Conservation (phyloP, 2,888 invertebrate genomes). For the Belgica antarctica region DNA sequence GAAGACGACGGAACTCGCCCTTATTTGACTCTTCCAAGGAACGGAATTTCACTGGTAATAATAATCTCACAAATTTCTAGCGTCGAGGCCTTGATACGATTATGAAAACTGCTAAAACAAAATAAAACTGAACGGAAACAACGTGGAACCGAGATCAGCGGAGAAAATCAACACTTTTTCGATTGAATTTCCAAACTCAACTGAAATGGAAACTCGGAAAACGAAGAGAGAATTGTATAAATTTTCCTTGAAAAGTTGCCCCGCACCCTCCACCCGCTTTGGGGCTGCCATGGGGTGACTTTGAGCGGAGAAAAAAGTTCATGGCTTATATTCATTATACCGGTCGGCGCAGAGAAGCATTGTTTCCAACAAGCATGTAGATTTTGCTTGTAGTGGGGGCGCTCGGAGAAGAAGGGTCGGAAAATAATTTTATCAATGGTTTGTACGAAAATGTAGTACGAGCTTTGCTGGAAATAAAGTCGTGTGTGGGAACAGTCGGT, state of each 20-base stretch:
- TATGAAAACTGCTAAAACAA: background rate
- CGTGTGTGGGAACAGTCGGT: too few species aligned
- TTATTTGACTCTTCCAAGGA: too few species aligned
- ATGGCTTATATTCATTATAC: constrained; percentile 7
- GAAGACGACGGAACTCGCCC: background rate
- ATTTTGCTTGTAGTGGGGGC: too few species aligned
- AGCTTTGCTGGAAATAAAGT: background rate
- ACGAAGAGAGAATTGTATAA: constrained; percentile 28
- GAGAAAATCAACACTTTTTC: constrained; percentile 27
- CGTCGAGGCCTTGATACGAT: background rate
- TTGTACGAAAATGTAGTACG: background rate
- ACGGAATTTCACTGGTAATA: background rate
- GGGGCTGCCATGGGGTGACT: too few species aligned
- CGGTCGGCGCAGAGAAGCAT: constrained; percentile 17
- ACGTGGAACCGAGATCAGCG: constrained; percentile 23
- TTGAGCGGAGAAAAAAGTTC: constrained; percentile 18
- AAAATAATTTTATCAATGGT: background rate
- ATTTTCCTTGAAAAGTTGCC: background rate
- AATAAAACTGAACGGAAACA: constrained; percentile 19
- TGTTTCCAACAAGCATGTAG: constrained; percentile 6
- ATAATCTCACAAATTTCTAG: background rate
- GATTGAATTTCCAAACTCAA: constrained; percentile 41
- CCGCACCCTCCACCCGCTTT: background rate
- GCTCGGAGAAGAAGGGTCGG: too few species aligned
- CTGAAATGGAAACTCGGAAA: constrained; percentile 23